A percentile compares a stretch with the other conserved stretches of the same genome.
phyloP scores from a whole-genome alignment of 2,888 invertebrate species.

The Pocota personata region DNA sequence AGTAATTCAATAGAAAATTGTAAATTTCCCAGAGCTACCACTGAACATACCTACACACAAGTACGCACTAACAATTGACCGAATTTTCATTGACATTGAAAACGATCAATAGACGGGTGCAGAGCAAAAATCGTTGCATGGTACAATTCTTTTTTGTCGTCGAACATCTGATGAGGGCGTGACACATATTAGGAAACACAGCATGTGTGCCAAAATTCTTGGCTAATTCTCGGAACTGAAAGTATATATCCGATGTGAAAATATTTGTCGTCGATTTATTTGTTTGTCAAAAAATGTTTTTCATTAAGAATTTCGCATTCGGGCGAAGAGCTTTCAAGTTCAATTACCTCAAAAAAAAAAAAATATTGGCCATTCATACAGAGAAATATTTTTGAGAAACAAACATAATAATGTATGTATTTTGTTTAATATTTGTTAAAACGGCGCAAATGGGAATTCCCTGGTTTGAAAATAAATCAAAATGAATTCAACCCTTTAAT shows the following conservation, averaged over 20 bases:
- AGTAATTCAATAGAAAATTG: conserved; percentile 28
- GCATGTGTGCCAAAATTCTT: conserved; percentile 51
- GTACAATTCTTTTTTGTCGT: not conserved
- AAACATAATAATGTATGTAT: not conserved
- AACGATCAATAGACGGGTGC: conserved; percentile 3
- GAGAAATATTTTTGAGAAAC: not conserved
- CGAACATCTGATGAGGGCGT: conserved; percentile 28
- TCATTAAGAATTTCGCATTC: conserved; percentile 53
- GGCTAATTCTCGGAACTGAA: conserved; percentile 56
- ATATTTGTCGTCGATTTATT: conserved; percentile 26
- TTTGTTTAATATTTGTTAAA: not conserved
- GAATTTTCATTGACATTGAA: conserved; percentile 43
- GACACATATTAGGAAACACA: conserved; percentile 35
- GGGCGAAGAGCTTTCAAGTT: conserved; percentile 58
- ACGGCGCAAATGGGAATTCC: conserved; percentile 39
- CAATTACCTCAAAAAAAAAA: conserved; percentile 47
- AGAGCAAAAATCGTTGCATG: not conserved
- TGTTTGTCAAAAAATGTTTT: conserved; percentile 23
- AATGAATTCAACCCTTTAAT: not conserved
- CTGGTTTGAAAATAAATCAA: not conserved
- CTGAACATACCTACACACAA: not conserved
- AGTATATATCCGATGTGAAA: conserved; percentile 3
- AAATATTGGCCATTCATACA: not conserved
- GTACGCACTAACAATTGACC: not conserved
- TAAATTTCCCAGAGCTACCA: not conserved